Conservation (phyloP, 1,140 invertebrate species). For the Argopecten irradians region DNA sequence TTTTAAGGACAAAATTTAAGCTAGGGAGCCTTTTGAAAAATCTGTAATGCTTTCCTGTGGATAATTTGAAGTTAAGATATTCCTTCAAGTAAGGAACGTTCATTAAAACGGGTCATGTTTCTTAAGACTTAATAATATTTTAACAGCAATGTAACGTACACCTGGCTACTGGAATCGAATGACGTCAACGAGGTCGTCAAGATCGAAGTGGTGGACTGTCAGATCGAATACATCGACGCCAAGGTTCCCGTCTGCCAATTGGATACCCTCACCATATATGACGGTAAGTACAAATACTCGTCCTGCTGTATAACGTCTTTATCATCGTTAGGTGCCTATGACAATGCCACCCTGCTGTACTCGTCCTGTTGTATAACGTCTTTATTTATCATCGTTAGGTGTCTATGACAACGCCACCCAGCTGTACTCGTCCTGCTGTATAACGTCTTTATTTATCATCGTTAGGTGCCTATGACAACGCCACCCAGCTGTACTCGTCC, state of each 20-base stretch:
- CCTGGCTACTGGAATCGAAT: constrained; percentile 29
- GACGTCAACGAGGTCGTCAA: constrained; percentile 27
- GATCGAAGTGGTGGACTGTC: constrained; percentile 28
- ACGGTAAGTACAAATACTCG: constrained; percentile 26
- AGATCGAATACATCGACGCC: constrained; percentile 29
- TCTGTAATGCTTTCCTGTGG: no score
- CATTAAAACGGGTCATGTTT: no score
- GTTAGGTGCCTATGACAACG: no score
- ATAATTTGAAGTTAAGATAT: no score
- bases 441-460: no score
- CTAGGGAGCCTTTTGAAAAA: no score
- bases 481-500: no score
- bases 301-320: not conserved
- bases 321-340: constrained; percentile 24
- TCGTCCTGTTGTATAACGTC: constrained; percentile 33
- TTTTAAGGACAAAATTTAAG: no score
- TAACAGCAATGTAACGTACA: constrained; percentile 35
- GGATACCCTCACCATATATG: constrained; percentile 27
- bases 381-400: no score
- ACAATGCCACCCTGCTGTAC: constrained; percentile 31
- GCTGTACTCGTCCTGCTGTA: no score
- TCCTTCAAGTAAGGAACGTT: no score
- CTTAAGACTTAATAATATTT: not conserved
- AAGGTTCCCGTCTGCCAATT: constrained; percentile 38
- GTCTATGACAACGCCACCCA: no score